Base-by-base conservation (phyloP, 2,113 vertebrate genomes). In the Lycaon pictus region DNA sequence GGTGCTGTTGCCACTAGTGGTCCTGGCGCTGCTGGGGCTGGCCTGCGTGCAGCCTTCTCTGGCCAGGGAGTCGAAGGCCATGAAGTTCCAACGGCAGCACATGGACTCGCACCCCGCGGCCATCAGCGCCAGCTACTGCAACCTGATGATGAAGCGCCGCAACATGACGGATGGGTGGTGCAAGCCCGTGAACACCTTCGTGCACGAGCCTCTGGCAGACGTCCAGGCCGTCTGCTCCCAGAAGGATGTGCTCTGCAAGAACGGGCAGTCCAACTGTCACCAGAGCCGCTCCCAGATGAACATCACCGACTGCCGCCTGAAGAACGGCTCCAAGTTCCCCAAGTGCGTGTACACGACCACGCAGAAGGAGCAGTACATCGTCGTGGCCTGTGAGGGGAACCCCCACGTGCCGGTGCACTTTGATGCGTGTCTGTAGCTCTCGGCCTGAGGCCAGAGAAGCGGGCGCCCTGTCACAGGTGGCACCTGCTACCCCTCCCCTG, bases 131-230 rank as follows among this genome's bases (percentile, higher is more conserved):
- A 94, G 7, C 55, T 98, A 98, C 81, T 97, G 97, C 76, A 96
- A 97, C 13, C 12, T 32, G 25, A 98, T 97, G 97, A 98, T 98
- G 97, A 72, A 0, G 53, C 16, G 48, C 17, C 76, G 96, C n/a
- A 22, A 51, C 0, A 88, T 98, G 97, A 98, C 94, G 0, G 0
- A 48, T 8, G 89, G 48, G 3, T 0, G 0, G 2, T 98, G 98
- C 93, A 98, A 98, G 55, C 80, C 92, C 0, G 51, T 97, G 51
- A 98, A 97, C 90, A 98, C 96, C 13, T 98, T 98, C 29, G 72
- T 98, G 23, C 97, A 98, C 0, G 90, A 97, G 67, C 10, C 96
- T 55, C 32, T 94, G n/a, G 37, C 0, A 3, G 37, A 90, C 19
- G 87, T 98, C 20, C 76, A 97, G 48, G 92, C 90, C 0, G 13